Conservation (phyloP, 2,888 invertebrate genomes). For the Hermaeophaga mercurialis region DNA sequence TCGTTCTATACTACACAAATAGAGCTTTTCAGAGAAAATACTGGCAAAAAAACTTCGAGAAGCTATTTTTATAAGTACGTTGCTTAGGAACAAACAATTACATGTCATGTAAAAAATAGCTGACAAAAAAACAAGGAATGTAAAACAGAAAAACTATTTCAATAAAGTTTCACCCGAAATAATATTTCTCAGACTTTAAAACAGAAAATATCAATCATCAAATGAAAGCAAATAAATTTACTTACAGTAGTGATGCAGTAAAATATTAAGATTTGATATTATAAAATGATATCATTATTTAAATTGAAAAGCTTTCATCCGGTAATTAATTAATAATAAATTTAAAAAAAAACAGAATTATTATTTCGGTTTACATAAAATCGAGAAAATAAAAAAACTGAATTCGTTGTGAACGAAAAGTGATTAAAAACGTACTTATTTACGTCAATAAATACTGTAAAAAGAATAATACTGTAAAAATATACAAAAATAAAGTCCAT, state of each 20-base stretch:
- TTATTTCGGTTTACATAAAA: neutral
- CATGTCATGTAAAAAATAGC: slow-evolving; percentile 25
- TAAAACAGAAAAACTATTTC: slow-evolving; percentile 24
- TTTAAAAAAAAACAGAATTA: slow-evolving; percentile 11
- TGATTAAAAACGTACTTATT: slow-evolving; percentile 40
- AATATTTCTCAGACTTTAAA: too few relatives aligned
- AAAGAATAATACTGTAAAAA: slow-evolving; percentile 50
- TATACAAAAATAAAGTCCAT: slow-evolving; percentile 47
- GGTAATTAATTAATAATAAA: neutral
- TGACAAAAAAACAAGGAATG: slow-evolving; percentile 26
- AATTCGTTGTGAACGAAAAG: slow-evolving; percentile 38
- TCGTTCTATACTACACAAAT: slow-evolving; percentile 41
- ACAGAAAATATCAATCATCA: too few relatives aligned
- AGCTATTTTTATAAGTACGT: slow-evolving; percentile 48
- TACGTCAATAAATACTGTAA: slow-evolving; percentile 46
- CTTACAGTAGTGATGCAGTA: too few relatives aligned
- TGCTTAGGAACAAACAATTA: slow-evolving; percentile 45
- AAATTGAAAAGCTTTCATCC: neutral
- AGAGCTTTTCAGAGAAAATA: slow-evolving; percentile 48
- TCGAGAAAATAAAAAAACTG: slow-evolving; percentile 24
- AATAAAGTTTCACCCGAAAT: too few relatives aligned
- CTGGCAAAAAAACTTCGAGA: slow-evolving; percentile 47
- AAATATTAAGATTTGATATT: too few relatives aligned
- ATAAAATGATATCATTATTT: too few relatives aligned
- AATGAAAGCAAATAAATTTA: too few relatives aligned